Evolutionary conservation across 2,888 invertebrate genomes (phyloP).

Genomic region (Rhyacophila evoluta): DNA sequence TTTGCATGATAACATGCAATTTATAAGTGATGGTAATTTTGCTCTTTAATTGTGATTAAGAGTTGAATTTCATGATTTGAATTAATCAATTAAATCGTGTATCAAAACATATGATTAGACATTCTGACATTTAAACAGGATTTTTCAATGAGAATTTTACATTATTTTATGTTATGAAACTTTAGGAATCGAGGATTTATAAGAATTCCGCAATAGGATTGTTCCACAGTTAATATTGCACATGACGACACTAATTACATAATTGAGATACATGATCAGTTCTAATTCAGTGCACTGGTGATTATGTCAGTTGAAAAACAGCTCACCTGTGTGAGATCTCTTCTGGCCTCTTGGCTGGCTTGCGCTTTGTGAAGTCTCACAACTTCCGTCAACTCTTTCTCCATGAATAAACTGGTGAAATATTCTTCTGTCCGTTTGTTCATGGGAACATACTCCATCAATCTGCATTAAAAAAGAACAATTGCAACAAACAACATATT

Average conservation of each 20-base stretch:
- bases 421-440: conserved; percentile 94
- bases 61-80: too few species aligned
- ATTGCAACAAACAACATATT: not conserved
- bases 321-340: conserved; percentile 65
- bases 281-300: conserved; percentile 46
- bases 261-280: conserved; percentile 29
- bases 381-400: conserved; percentile 84
- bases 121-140: too few species aligned
- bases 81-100: too few species aligned
- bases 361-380: conserved; percentile 86
- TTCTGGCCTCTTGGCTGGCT: conserved; percentile 82
- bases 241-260: conserved; percentile 34
- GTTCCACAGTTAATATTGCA: conserved; percentile 39
- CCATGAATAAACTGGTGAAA: conserved; percentile 83
- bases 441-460: conserved; percentile 94
- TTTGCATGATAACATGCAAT: too few species aligned
- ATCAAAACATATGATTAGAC: too few species aligned
- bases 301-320: not conserved
- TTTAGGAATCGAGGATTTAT: conserved; percentile 29
- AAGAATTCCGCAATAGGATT: conserved; percentile 30
- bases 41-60: too few species aligned
- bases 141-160: too few species aligned
- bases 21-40: too few species aligned
- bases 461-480: conserved; percentile 64
- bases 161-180: conserved; percentile 54